Evolutionary conservation across 2,888 invertebrate genomes (phyloP).

Genomic region (Synergus laeviventris): DNA sequence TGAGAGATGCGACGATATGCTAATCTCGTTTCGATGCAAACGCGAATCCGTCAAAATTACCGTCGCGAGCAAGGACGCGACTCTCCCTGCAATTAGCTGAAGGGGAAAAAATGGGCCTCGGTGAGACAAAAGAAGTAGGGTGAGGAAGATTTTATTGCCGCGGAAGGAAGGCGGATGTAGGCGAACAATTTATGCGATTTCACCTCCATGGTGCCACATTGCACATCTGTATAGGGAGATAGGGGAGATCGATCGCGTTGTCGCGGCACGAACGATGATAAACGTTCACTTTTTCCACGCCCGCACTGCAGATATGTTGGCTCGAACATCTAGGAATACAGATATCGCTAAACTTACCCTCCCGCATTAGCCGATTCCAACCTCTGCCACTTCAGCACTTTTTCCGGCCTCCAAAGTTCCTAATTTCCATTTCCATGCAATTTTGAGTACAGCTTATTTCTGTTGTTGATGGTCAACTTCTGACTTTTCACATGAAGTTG

Average conservation of each 20-base stretch:
- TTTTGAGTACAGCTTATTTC: conserved; percentile 25
- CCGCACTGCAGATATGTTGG: conserved; percentile 54
- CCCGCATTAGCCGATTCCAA: conserved; percentile 8
- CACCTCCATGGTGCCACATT: conserved; percentile 11
- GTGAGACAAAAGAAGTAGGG: neutral
- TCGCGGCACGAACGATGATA: conserved; percentile 53
- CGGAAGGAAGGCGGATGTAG: conserved; percentile 34
- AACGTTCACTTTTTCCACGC: conserved; percentile 55
- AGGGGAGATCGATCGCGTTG: conserved; percentile 36
- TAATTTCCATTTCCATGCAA: conserved; percentile 45
- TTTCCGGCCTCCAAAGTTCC: conserved; percentile 22
- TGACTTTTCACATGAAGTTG: neutral
- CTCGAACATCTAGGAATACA: conserved; percentile 30
- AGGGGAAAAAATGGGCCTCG: neutral
- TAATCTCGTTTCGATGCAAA: conserved; percentile 63
- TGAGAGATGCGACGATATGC: conserved; percentile 64
- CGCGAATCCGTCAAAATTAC: conserved; percentile 48
- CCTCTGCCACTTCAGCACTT: conserved; percentile 13
- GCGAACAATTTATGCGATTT: conserved; percentile 39
- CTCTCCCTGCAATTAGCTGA: conserved; percentile 14
- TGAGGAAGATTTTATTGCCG: conserved; percentile 23
- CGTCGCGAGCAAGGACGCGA: conserved; percentile 11
- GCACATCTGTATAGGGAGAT: conserved; percentile 21
- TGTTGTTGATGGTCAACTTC: conserved; percentile 4
- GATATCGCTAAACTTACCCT: conserved; percentile 32